Evolutionary conservation across 2,888 invertebrate species (phyloP).

Genomic region (Drosophila flavopinicola): DNA sequence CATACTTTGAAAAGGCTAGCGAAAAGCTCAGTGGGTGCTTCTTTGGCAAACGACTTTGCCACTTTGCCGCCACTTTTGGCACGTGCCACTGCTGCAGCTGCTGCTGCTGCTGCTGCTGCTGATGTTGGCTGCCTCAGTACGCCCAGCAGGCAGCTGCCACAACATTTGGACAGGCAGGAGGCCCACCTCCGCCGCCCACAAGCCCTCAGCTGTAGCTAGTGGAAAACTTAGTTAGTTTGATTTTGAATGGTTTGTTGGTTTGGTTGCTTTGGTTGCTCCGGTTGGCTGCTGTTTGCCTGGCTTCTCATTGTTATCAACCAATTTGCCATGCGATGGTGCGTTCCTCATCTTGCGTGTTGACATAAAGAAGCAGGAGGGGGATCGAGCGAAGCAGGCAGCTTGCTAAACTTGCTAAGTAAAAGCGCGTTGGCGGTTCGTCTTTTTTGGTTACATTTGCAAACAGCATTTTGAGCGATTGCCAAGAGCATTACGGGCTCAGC

Average conservation of each 20-base stretch:
- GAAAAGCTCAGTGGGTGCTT: slow-evolving; percentile 19
- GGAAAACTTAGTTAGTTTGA: slow-evolving; percentile 68
- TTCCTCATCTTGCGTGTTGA: slow-evolving; percentile 29
- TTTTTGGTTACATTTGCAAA: slow-evolving; percentile 65
- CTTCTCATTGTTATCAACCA: slow-evolving; percentile 69
- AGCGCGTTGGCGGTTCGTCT: slow-evolving; percentile 46
- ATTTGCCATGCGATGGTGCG: slow-evolving; percentile 64
- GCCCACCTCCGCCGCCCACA: background rate
- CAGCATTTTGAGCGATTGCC: slow-evolving; percentile 67
- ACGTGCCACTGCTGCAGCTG: slow-evolving; percentile 45
- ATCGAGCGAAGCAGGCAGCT: too few species aligned
- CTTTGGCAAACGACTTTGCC: slow-evolving; percentile 65
- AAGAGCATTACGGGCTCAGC: slow-evolving; percentile 39
- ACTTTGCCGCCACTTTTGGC: slow-evolving; percentile 57
- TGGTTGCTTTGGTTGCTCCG: slow-evolving; percentile 39
- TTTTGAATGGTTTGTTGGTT: slow-evolving; percentile 70
- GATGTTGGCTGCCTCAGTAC: slow-evolving; percentile 3
- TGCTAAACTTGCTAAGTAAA: slow-evolving; percentile 39
- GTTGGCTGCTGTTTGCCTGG: slow-evolving; percentile 36
- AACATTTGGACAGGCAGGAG: slow-evolving; percentile 48
- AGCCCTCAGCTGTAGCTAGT: slow-evolving; percentile 18
- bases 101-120: slow-evolving; percentile 5
- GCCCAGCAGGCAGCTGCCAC: slow-evolving; percentile 31
- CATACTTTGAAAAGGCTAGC: slow-evolving; percentile 2
- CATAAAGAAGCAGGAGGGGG: background rate